Evolutionary conservation across 2,113 vertebrate species (phyloP).

Genomic region (Phasianus colchicus): DNA sequence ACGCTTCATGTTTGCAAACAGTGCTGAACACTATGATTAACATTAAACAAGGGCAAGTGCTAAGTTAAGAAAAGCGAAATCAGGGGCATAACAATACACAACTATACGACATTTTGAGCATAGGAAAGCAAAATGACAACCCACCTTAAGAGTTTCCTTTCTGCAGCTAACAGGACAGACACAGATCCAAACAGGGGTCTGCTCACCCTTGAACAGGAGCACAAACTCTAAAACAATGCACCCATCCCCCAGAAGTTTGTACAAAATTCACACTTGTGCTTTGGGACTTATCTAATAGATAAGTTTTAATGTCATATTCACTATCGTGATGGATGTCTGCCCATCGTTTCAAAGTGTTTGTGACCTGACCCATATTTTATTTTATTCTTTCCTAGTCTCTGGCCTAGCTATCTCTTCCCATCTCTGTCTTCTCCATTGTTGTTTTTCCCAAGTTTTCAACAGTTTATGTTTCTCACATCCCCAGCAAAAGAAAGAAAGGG

Average conservation of each 20-base stretch:
- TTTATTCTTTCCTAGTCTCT: neutral
- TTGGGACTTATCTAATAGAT: neutral
- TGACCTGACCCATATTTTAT: neutral
- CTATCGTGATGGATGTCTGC: neutral
- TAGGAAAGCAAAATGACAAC: neutral
- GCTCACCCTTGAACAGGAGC: neutral
- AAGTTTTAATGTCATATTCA: neutral
- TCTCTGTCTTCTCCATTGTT: neutral
- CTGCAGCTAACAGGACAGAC: neutral
- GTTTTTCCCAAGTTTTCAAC: neutral
- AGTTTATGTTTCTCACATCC: neutral
- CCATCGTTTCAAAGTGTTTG: neutral
- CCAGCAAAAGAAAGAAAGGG: neutral
- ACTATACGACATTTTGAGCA: neutral
- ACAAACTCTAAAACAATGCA: neutral
- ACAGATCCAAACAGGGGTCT: neutral
- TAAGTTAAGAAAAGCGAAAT: constrained; percentile 1
- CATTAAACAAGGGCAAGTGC: constrained; percentile 48
- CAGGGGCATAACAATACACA: constrained; percentile 6
- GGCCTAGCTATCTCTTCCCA: neutral
- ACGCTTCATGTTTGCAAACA: constrained; percentile 58
- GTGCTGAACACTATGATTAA: constrained; percentile 52
- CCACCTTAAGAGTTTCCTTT: neutral
- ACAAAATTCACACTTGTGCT: neutral
- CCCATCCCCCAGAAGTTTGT: neutral